Base-by-base conservation (phyloP, 2,888 invertebrate species). In the Altica lythri region DNA sequence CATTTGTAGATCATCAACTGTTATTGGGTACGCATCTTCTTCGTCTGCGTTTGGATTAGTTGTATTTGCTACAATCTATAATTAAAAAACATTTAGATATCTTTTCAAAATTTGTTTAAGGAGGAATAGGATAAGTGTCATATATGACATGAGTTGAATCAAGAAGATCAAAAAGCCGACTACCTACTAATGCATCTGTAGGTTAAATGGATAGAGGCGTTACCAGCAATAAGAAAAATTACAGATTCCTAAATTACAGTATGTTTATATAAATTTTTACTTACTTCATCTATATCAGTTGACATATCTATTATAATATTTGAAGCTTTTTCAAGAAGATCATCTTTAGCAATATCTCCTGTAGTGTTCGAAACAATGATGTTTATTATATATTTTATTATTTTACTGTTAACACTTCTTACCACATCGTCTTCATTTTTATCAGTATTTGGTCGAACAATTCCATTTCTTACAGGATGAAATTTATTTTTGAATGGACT, bases 1-100 rank as follows among this genome's bases (percentile, higher is more conserved):
- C 35, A 76, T 77, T 77, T 90, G 89, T 1, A 90, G 75, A 53
- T 86, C 81, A 2, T 78, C 72, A 5, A 84, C 60, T 2, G 62
- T 45, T 37, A 61, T 22, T 12, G 61, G 34, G 16, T 54, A 59
- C 4, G 59, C 62, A 38, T 64, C 60, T 2, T 60, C 63, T 40
- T 64, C 50, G n/a, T 55, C 19, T 6, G 66, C 72, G 61, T 84
- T 84, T 46, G 79, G 78, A 0, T 76, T 75, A 2, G 75, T 64
- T 40, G 55, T 64, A 49, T 69, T 75, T 25, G 77, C 69, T 67
- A 80, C 80, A 40, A 84, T 63, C 85, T 85, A 68, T 2, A 16
- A 37, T 6, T n/a, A 18, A 18, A 12, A 9, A n/a, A n/a, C n/a
- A n/a, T n/a, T n/a, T n/a, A n/a, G n/a, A n/a, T n/a, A n/a, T n/a